A percentile compares a stretch with the other conserved stretches of the same genome.
Evolutionary conservation across 2,113 vertebrate genomes (phyloP).

Genomic region (Xiphophorus maculatus): DNA sequence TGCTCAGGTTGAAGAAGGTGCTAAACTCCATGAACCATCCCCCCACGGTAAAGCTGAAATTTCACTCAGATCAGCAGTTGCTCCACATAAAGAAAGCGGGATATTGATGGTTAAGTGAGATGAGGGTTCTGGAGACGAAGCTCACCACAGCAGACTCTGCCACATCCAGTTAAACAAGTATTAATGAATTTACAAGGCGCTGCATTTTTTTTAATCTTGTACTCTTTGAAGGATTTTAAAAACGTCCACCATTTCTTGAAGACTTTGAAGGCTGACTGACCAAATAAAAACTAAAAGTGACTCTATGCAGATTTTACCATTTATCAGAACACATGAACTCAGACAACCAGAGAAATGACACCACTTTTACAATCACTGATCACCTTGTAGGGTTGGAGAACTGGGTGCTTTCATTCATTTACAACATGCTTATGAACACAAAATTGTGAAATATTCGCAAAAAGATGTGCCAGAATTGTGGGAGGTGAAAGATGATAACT

Average conservation of each 20-base stretch:
- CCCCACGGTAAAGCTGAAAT: constrained; percentile 78
- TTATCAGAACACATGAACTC: too few relatives aligned
- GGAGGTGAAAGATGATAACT: too few relatives aligned
- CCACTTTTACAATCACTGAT: constrained; percentile 36
- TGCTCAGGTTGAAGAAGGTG: constrained; percentile 77
- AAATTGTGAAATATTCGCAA: neutral
- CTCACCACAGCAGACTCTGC: constrained; percentile 52
- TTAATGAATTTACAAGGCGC: too few relatives aligned
- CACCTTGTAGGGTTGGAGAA: neutral
- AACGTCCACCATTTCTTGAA: too few relatives aligned
- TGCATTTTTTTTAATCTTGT: too few relatives aligned
- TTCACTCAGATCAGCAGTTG: constrained; percentile 69
- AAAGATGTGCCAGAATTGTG: too few relatives aligned
- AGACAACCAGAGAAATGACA: constrained; percentile 39
- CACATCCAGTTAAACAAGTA: constrained; percentile 14
- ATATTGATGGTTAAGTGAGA: constrained; percentile 66
- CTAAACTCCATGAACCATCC: constrained; percentile 79
- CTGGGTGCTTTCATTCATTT: constrained; percentile 40
- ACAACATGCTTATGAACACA: constrained; percentile 36
- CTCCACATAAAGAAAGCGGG: constrained; percentile 66
- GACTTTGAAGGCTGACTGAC: too few relatives aligned
- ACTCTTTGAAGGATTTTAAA: too few relatives aligned
- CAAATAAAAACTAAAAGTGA: too few relatives aligned
- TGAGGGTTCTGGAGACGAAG: constrained; percentile 61
- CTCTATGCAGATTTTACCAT: too few relatives aligned